Percentiles rank a stretch among this genome's conserved stretches.
Evolutionary conservation across 2,888 invertebrate species (phyloP).

Genomic region (Strigamia maritima): DNA sequence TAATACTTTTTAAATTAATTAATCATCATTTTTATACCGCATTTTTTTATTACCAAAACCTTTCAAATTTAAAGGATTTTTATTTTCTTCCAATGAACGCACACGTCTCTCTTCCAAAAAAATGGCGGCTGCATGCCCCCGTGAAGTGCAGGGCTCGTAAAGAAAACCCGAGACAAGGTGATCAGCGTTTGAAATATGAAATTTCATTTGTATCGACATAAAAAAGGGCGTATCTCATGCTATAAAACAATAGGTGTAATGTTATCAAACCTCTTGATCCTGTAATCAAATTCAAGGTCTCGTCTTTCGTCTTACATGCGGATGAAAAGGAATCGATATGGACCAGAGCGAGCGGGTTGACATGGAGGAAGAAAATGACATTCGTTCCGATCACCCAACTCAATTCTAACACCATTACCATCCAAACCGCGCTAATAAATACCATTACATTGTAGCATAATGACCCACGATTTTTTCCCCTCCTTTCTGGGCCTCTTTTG

Average conservation of each 20-base stretch:
- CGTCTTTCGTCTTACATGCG: slow-evolving; percentile 11
- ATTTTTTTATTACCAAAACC: no score
- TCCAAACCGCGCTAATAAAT: slow-evolving; percentile 30
- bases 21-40: no score
- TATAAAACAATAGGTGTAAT: slow-evolving; percentile 27
- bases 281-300: slow-evolving; percentile 24
- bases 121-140: neutral
- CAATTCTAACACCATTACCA: slow-evolving; percentile 8
- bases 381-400: neutral
- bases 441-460: slow-evolving; percentile 20
- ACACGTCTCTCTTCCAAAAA: neutral
- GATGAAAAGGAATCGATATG: slow-evolving; percentile 27
- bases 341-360: slow-evolving; percentile 16
- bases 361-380: slow-evolving; percentile 2
- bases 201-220: slow-evolving; percentile 21
- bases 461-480: neutral
- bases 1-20: no score
- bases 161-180: neutral
- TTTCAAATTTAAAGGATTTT: no score
- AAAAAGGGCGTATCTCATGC: neutral
- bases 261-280: slow-evolving; percentile 17
- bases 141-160: slow-evolving; percentile 3
- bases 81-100: neutral
- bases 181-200: slow-evolving; percentile 3
- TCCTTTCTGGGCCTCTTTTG: neutral